Conservation (phyloP, 35 echinoderm and acorn worm genomes). For the Lytechinus variegatus region DNA sequence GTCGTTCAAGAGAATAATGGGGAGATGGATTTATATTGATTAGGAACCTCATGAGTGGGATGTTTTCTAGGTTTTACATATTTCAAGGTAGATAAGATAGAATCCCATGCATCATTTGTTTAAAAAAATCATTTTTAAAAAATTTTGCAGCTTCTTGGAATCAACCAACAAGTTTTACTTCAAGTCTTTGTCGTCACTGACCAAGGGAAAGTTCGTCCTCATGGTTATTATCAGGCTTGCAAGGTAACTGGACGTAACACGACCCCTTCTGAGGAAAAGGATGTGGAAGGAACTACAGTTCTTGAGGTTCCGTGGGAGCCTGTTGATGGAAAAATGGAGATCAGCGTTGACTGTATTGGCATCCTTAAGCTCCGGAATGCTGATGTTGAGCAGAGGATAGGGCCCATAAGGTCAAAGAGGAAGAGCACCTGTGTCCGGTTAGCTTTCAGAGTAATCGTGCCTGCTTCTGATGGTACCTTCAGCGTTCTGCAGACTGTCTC, state of each 20-base stretch:
- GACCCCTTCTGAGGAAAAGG: slow-evolving; percentile 81
- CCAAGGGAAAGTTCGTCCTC: slow-evolving; percentile 85
- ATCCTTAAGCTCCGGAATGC: slow-evolving; percentile 97
- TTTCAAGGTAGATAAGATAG: too few relatives aligned
- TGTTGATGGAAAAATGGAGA: slow-evolving; percentile 69
- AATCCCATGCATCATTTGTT: neutral
- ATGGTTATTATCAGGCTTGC: slow-evolving; percentile 98
- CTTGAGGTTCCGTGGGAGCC: slow-evolving; percentile 90
- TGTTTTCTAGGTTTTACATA: too few relatives aligned
- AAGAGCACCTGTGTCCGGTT: slow-evolving; percentile 92
- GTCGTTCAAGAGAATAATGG: too few relatives aligned
- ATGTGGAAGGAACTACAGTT: slow-evolving; percentile 84
- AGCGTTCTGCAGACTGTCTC: slow-evolving; percentile 73
- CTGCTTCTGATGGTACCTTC: slow-evolving; percentile 57
- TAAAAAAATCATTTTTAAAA: neutral
- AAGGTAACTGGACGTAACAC: slow-evolving; percentile 95
- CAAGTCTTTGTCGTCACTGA: slow-evolving; percentile 89
- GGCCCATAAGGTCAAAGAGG: slow-evolving; percentile 86
- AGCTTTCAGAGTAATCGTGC: slow-evolving; percentile 77
- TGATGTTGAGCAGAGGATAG: slow-evolving; percentile 94
- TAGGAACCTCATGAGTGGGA: too few relatives aligned
- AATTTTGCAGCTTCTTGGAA: slow-evolving; percentile 77
- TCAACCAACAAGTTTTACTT: slow-evolving; percentile 55
- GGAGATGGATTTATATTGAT: too few relatives aligned
- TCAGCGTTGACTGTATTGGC: slow-evolving; percentile 97